Base-by-base conservation (phyloP, 2,797 vertebrate genomes). In the Fratercula arctica region DNA sequence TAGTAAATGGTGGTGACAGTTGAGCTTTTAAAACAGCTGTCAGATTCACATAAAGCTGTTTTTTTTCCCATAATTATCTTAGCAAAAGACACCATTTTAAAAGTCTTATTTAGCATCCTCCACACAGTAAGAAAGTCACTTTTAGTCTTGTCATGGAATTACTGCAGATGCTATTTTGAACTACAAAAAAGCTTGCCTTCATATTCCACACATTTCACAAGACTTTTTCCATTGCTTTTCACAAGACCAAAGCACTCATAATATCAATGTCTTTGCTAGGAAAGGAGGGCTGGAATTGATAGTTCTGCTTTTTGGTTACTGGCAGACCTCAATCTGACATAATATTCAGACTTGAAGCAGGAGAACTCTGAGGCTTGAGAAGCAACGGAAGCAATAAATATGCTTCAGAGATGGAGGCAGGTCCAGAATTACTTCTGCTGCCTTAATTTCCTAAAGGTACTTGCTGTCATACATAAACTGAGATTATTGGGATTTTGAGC, bases 21-120 rank as follows among this genome's bases (percentile, higher is more conserved):
- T 70, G 61, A 89, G 54, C 31, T 94, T 90, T 95, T 69, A 72
- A 85, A 96, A 80, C 77, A 90, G 64, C 50, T 86, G 85, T 83
- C 85, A 68, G 35, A 84, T 57, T 69, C 59, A 68, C 13, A 41
- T 48, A 85, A 89, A 95, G 61, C 29, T 92, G 66, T 0, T 91
- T 90, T 81, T 66, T 66, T 74, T 63, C 16, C 76, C 59, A 18
- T 76, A 76, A 91, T 89, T 76, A 79, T 68, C 48, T 64, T 74
- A 64, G 56, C 16, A 41, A 59, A 89, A 85, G 39, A 72, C 82
- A 89, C 48, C 26, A 60, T 74, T 92, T 17, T 1, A 87, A 90
- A 90, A 92, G 16, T 61, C 70, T 48, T 73, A 86, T 57, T 93
- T 85, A 86, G 63, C 56, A 88, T 84, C 70, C 56, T 94, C 67